Percentiles rank a stretch among this genome's conserved stretches.
These are phyloP conservation scores for Hybos culiciformis DNA, from an alignment of 2,888 invertebrate genomes.

Conservation along the genomic window DNA sequence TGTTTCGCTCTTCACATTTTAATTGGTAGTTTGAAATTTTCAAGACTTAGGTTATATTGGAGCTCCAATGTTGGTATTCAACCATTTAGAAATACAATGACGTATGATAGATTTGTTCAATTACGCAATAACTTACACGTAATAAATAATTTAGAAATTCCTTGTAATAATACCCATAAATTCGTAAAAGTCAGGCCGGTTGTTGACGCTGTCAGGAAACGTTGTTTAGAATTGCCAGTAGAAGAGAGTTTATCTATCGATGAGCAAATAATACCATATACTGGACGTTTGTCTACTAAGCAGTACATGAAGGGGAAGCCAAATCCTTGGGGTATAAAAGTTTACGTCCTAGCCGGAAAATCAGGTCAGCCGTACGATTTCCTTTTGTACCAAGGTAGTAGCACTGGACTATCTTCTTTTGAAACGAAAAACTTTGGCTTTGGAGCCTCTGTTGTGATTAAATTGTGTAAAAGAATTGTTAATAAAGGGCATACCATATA, in stretches of 20 bases:
- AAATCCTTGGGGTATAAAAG: constrained; percentile 20
- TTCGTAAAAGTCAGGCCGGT: not conserved
- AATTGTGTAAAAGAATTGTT: constrained; percentile 8
- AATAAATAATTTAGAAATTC: not conserved
- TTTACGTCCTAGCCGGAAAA: constrained; percentile 19
- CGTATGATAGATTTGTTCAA: not conserved
- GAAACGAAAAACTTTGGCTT: constrained; percentile 13
- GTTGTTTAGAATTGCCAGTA: not conserved
- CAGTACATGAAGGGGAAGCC: constrained; percentile 8
- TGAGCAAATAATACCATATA: not conserved
- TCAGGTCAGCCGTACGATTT: constrained; percentile 21
- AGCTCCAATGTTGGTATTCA: not conserved
- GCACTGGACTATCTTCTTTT: constrained; percentile 4
- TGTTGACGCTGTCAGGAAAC: not conserved
- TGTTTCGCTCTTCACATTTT: not conserved
- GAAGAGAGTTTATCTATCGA: not conserved
- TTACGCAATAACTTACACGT: not conserved
- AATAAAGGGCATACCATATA: constrained; percentile 11
- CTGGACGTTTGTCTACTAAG: not conserved
- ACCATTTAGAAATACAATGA: not conserved
- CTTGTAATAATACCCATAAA: not conserved
- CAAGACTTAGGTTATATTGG: not conserved
- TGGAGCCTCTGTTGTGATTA: constrained; percentile 14
- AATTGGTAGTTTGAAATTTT: not conserved
- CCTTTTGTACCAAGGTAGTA: constrained; percentile 21